Evolutionary conservation across 2,888 invertebrate genomes (phyloP).

Genomic region (Eudemis profundana): DNA sequence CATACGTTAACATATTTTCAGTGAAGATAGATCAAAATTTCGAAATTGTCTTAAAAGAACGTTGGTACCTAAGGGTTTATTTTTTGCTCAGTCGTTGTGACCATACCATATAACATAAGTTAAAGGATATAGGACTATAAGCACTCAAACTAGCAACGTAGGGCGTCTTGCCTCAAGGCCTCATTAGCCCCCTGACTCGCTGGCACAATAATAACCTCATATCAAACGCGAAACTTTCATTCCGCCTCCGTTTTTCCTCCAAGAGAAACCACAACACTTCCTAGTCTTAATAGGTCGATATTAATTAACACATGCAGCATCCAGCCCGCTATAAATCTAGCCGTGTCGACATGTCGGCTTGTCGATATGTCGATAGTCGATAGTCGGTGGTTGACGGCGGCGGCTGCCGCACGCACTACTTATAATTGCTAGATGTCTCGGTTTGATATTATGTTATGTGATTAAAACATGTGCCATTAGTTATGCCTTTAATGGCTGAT

Average conservation of each 20-base stretch:
- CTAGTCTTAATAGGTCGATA: conserved; percentile 59
- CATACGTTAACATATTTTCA: too few species aligned
- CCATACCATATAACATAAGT: too few species aligned
- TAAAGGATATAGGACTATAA: too few species aligned
- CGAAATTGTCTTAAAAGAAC: too few species aligned
- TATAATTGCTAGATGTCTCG: conserved; percentile 63
- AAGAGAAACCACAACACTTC: conserved; percentile 50
- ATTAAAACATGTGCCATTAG: conserved; percentile 38
- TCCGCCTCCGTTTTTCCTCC: conserved; percentile 32
- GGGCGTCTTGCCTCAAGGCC: neutral
- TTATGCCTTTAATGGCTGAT: conserved; percentile 11
- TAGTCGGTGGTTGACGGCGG: conserved; percentile 41
- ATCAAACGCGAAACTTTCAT: conserved; percentile 35
- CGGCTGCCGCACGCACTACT: conserved; percentile 50
- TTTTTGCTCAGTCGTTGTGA: too few species aligned
- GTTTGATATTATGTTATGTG: conserved; percentile 54
- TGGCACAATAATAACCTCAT: conserved; percentile 20
- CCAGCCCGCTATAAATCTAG: conserved; percentile 69
- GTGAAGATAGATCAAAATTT: too few species aligned
- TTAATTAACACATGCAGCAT: conserved; percentile 77
- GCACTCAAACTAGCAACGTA: too few species aligned
- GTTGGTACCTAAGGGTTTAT: too few species aligned
- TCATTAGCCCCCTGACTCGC: neutral
- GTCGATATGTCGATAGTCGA: conserved; percentile 66
- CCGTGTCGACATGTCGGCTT: conserved; percentile 61